These are phyloP conservation scores for Seriola dumerili DNA, from an alignment of 2,113 vertebrate species.

Conservation along the genomic window DNA sequence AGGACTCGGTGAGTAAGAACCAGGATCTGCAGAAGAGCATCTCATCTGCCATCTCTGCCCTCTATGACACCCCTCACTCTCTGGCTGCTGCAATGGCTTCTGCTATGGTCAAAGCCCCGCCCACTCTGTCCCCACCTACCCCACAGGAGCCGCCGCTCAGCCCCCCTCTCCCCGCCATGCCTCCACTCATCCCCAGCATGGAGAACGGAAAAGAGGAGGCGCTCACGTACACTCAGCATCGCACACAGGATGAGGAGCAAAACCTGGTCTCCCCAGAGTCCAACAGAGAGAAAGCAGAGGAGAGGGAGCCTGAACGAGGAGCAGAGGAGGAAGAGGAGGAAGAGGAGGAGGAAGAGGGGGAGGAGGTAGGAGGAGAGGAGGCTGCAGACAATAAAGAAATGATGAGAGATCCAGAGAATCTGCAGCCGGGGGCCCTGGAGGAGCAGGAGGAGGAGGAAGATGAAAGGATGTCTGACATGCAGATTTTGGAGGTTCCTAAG, in stretches of 20 bases:
- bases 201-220: slow-evolving; percentile 32
- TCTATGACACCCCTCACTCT: slow-evolving; percentile 90
- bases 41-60: slow-evolving; percentile 92
- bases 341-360: neutral
- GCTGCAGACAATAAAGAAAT: slow-evolving; percentile 39
- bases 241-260: slow-evolving; percentile 38
- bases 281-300: slow-evolving; percentile 17
- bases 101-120: slow-evolving; percentile 69
- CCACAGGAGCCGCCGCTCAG: slow-evolving; percentile 63
- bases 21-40: slow-evolving; percentile 95
- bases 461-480: slow-evolving; percentile 40
- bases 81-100: slow-evolving; percentile 72
- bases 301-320: neutral
- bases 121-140: slow-evolving; percentile 61
- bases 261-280: slow-evolving; percentile 4
- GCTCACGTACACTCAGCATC: slow-evolving; percentile 29
- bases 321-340: neutral
- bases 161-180: slow-evolving; percentile 69
- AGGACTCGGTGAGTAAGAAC: slow-evolving; percentile 93
- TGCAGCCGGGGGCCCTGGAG: slow-evolving; percentile 29
- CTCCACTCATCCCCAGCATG: slow-evolving; percentile 61
- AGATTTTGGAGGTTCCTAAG: slow-evolving; percentile 50
- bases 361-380: slow-evolving; percentile 25
- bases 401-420: neutral
- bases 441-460: slow-evolving; percentile 40